These are phyloP conservation scores for Alosa sapidissima DNA, from an alignment of 2,797 vertebrate genomes.

Conservation along the genomic window DNA sequence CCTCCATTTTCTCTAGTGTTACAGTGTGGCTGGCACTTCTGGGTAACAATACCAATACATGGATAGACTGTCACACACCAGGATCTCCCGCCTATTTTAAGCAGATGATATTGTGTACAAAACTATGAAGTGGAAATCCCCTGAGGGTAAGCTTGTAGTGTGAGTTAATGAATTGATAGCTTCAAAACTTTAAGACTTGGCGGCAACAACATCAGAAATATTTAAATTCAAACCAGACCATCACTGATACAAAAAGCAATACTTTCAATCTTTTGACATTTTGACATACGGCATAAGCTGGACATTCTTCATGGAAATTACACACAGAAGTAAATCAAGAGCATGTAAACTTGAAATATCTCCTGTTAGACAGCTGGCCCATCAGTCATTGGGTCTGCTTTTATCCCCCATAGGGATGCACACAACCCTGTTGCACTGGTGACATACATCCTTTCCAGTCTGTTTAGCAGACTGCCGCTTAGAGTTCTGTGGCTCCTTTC, in stretches of 20 bases:
- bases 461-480: background rate
- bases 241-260: background rate
- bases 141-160: background rate
- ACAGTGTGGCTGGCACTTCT: too few species aligned
- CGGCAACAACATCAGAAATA: background rate
- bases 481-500: background rate
- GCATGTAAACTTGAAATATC: background rate
- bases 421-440: background rate
- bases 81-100: background rate
- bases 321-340: background rate
- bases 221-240: background rate
- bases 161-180: background rate
- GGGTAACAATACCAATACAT: background rate
- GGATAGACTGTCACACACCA: background rate
- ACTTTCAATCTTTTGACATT: background rate
- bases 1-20: too few species aligned
- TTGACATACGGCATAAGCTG: too few species aligned
- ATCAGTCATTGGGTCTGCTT: background rate
- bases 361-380: background rate
- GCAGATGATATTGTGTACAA: background rate
- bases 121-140: background rate
- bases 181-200: background rate
- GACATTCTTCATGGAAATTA: background rate
- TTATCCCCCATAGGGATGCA: background rate
- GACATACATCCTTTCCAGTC: background rate